Evolutionary conservation across 2,888 invertebrate species (phyloP).

Genomic region (Hyalella azteca): DNA sequence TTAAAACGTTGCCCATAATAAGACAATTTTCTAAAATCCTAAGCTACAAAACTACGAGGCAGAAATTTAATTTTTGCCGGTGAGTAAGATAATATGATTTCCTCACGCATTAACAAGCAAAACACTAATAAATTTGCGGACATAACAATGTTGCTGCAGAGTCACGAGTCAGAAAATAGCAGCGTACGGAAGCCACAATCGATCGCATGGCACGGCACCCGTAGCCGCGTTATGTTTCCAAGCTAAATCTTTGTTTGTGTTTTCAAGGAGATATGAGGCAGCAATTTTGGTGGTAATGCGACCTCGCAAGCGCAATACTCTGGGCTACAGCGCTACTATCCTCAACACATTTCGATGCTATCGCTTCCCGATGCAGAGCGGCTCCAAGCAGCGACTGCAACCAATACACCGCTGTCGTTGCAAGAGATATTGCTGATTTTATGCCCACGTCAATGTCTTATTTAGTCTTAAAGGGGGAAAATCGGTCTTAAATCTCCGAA

Average conservation of each 20-base stretch:
- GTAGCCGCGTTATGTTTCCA: no score
- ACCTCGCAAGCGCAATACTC: neutral
- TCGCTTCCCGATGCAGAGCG: slow-evolving; percentile 6
- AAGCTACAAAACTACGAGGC: no score
- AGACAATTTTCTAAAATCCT: no score
- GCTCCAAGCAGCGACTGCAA: neutral
- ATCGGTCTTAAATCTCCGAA: neutral
- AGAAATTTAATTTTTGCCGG: no score
- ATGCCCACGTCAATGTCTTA: neutral
- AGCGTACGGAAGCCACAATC: no score
- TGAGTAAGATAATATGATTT: no score
- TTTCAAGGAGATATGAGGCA: neutral
- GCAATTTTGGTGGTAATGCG: slow-evolving; percentile 20
- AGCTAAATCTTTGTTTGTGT: neutral
- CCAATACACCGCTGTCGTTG: slow-evolving; percentile 28
- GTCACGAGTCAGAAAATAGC: no score
- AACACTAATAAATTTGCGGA: no score
- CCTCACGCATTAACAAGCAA: no score
- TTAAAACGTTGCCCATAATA: no score
- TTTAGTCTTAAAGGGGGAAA: neutral
- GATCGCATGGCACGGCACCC: no score
- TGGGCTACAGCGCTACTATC: neutral
- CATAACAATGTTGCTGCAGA: no score
- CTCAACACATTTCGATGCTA: slow-evolving; percentile 9
- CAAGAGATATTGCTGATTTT: slow-evolving; percentile 6